Conservation (phyloP, 2,113 vertebrate genomes). For the Octodon degus region DNA sequence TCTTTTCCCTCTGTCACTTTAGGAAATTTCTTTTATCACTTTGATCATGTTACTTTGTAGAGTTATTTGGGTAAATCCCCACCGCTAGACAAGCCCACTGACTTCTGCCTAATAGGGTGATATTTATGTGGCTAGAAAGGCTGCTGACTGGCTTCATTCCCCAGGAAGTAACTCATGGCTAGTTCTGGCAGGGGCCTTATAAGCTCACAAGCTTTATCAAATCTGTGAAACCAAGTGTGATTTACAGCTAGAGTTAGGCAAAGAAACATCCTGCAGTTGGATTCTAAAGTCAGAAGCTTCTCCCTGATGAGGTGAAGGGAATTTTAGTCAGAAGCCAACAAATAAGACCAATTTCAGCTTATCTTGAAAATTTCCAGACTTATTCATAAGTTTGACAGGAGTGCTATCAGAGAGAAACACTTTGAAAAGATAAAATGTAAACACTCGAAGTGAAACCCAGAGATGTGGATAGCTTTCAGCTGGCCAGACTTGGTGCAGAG, state of each 20-base stretch:
- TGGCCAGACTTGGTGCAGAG: slow-evolving; percentile 3
- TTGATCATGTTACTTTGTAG: slow-evolving; percentile 61
- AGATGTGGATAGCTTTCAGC: slow-evolving; percentile 67
- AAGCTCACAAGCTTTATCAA: slow-evolving; percentile 78
- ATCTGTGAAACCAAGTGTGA: slow-evolving; percentile 80
- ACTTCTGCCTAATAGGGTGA: slow-evolving; percentile 66
- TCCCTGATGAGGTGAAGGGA: slow-evolving; percentile 62
- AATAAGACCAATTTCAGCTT: slow-evolving; percentile 78
- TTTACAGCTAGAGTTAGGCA: slow-evolving; percentile 70
- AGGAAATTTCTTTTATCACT: slow-evolving; percentile 53
- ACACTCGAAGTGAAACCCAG: slow-evolving; percentile 66
- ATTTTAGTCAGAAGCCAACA: slow-evolving; percentile 76
- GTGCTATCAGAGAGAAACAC: slow-evolving; percentile 77
- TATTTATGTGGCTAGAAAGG: slow-evolving; percentile 53
- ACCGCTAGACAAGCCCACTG: neutral
- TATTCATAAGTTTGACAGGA: slow-evolving; percentile 80
- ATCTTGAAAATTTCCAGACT: slow-evolving; percentile 81
- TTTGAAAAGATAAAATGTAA: slow-evolving; percentile 82
- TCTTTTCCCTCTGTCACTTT: slow-evolving; percentile 6
- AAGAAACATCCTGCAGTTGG: slow-evolving; percentile 63
- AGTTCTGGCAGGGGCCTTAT: slow-evolving; percentile 74
- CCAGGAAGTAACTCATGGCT: slow-evolving; percentile 75
- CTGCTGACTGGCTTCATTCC: slow-evolving; percentile 46
- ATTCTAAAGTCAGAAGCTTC: slow-evolving; percentile 71
- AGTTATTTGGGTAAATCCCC: slow-evolving; percentile 53